Conservation (phyloP, 2,113 vertebrate species). For the Miniopterus natalensis region DNA sequence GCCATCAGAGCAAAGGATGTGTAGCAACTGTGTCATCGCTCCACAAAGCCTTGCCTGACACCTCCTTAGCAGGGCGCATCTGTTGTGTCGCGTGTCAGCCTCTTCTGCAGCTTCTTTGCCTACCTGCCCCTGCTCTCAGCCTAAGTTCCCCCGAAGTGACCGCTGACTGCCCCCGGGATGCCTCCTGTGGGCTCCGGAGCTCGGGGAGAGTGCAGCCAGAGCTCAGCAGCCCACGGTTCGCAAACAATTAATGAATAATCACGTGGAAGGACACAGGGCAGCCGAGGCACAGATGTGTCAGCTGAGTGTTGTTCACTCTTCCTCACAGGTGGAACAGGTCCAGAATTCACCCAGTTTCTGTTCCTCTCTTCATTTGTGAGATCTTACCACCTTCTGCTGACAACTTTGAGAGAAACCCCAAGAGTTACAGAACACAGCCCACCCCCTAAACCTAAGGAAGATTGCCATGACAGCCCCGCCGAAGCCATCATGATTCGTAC, state of each 20-base stretch:
- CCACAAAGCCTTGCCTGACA: not conserved
- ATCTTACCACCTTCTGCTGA: not conserved
- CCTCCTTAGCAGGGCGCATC: not conserved
- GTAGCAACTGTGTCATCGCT: not conserved
- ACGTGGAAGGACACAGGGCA: not conserved
- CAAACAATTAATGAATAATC: not conserved
- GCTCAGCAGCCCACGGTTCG: not conserved
- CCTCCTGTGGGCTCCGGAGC: not conserved
- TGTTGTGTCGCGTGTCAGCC: not conserved
- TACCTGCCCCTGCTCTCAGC: not conserved
- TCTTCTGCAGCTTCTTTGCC: not conserved
- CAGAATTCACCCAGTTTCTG: not conserved
- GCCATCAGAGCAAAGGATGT: not conserved
- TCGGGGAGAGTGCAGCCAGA: not conserved
- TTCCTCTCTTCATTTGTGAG: not conserved
- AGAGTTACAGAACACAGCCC: not conserved
- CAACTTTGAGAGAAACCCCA: not conserved
- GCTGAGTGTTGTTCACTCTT: not conserved
- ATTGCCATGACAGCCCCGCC: not conserved
- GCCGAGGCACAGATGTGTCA: not conserved
- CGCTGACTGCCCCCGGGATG: fast-evolving
- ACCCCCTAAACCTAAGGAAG: not conserved
- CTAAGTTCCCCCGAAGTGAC: not conserved
- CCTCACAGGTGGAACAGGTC: not conserved
- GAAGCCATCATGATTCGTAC: not conserved